phyloP scores from a whole-genome alignment of 1,140 invertebrate species.

The Monomorium pharaonis region DNA sequence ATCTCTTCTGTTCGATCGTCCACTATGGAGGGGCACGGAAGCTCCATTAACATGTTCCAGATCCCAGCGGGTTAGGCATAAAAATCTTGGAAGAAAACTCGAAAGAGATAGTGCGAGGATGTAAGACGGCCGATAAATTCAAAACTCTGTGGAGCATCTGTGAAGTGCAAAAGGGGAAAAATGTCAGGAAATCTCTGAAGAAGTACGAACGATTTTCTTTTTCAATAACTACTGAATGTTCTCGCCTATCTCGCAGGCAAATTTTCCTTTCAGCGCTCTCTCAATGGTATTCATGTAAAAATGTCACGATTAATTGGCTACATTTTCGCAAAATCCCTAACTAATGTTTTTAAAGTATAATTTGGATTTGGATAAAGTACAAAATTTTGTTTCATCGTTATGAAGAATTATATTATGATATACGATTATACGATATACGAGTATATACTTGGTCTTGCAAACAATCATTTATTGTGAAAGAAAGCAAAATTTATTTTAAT shows the following conservation, averaged over 20 bases:
- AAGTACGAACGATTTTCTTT: conserved; percentile 6
- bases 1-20: conserved; percentile 37
- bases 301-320: not conserved
- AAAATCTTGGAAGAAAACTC: not conserved
- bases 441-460: not conserved
- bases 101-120: not conserved
- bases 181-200: conserved; percentile 3
- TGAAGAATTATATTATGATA: too few species aligned
- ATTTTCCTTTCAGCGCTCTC: not conserved
- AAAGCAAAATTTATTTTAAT: not conserved
- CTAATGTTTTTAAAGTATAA: not conserved
- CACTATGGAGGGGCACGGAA: conserved; percentile 33
- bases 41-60: conserved; percentile 55
- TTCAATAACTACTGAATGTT: not conserved
- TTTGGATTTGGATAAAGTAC: not conserved
- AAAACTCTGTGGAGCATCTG: conserved; percentile 19
- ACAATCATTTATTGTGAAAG: not conserved
- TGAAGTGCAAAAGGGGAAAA: not conserved
- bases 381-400: not conserved
- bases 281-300: not conserved
- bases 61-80: conserved; percentile 17
- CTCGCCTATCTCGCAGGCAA: not conserved
- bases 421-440: not conserved
- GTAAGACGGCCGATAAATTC: conserved; percentile 33
- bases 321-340: not conserved